Evolutionary conservation across 2,888 invertebrate genomes (phyloP), one percentile per base, ranked within the genome.

Genomic region (Drosophila mimetica): DNA sequence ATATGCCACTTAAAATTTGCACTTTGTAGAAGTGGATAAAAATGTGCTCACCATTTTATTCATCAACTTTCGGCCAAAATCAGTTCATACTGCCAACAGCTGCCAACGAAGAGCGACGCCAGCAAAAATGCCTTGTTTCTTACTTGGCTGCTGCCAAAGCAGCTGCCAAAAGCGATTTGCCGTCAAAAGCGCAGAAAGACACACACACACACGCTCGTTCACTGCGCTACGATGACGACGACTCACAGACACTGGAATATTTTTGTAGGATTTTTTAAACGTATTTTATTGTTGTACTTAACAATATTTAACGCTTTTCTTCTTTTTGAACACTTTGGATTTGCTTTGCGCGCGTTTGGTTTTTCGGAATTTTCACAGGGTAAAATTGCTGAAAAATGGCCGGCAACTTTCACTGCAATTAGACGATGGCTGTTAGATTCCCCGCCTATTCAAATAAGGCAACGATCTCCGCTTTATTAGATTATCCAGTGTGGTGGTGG

Each of bases 11-110:
- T 57, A 69, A 66, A 54, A 22, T 75, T 86, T 70, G 64, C 61
- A 58, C 2, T 30, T 44, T 34, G 2, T 37, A 41, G 9, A 41
- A 7, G 14, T 3, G n/a, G 36, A 74, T 76, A 70, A 75, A 28
- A 5, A 14, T 47, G 36, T 54, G 67, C 88, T 88, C 63, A 88
- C 88, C 88, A 89, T 89, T 86, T 79, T 86, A 71, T 89, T 77
- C 63, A 66, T 71, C 34, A 76, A 77, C 76, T 70, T 65, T 77
- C 79, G 78, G 72, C 76, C 67, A 76, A 88, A 86, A 86, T 89
- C 89, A 89, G 75, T 81, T 79, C 89, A 89, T 89, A 75, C 79
- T 89, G 82, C 78, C 77, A 88, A 77, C 88, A 89, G 89, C 85
- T 88, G 89, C 76, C 76, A 86, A 76, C 79, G 76, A 81, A 71